Evolutionary conservation across 2,113 vertebrate genomes (phyloP).

Genomic region (Mionectes macconnelli): DNA sequence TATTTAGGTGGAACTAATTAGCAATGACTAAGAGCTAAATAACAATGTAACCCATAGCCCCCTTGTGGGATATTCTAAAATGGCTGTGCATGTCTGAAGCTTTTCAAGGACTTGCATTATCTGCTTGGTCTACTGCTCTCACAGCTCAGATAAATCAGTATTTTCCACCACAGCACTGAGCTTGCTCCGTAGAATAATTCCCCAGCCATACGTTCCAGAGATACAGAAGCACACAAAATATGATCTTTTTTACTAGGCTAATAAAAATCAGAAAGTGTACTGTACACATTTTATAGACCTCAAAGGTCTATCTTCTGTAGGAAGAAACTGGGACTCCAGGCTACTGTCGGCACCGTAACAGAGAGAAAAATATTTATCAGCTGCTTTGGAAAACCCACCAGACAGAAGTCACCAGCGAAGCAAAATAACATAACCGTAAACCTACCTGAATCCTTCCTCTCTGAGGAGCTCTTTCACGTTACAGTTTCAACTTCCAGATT

Average conservation of each 20-base stretch:
- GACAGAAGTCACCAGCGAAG: slow-evolving; percentile 12
- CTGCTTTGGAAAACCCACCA: slow-evolving; percentile 7
- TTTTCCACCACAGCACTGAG: neutral
- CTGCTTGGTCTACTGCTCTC: neutral
- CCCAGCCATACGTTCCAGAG: neutral
- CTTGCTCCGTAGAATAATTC: neutral
- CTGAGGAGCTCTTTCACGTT: neutral
- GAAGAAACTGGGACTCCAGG: slow-evolving; percentile 36
- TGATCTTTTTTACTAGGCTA: slow-evolving; percentile 61
- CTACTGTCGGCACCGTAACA: neutral
- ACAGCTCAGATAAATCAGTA: slow-evolving; percentile 17
- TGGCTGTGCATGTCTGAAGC: neutral
- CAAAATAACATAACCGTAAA: neutral
- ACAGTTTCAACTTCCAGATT: neutral
- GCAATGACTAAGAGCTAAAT: slow-evolving; percentile 24
- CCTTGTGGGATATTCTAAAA: slow-evolving; percentile 61
- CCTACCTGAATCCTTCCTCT: slow-evolving; percentile 8
- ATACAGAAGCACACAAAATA: slow-evolving; percentile 55
- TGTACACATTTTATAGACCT: slow-evolving; percentile 61
- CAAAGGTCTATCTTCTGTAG: slow-evolving; percentile 11
- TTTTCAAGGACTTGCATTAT: slow-evolving; percentile 42
- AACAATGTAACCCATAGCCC: slow-evolving; percentile 22
- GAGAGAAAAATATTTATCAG: slow-evolving; percentile 2
- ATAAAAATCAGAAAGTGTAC: slow-evolving; percentile 59
- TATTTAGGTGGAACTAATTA: slow-evolving; percentile 50